Evolutionary conservation across 2,113 vertebrate species (phyloP).

Genomic region (Sebastes fasciatus): DNA sequence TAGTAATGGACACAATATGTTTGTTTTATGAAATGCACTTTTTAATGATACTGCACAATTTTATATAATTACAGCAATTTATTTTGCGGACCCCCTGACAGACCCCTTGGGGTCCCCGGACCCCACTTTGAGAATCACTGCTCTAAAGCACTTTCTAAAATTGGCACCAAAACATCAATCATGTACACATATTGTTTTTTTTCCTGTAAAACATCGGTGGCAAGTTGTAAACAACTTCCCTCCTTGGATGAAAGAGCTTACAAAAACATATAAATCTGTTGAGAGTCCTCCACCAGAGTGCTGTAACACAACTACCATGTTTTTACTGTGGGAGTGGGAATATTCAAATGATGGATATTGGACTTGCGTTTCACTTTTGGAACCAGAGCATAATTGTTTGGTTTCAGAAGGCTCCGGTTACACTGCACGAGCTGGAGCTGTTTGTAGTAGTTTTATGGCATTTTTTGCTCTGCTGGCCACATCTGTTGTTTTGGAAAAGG

Average conservation of each 20-base stretch:
- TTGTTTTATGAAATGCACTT: no score
- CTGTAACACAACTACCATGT: background rate
- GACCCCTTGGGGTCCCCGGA: no score
- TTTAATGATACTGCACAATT: no score
- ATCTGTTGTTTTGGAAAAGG: conserved; percentile 30
- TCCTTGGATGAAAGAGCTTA: background rate
- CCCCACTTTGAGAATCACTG: no score
- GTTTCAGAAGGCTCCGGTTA: conserved; percentile 14
- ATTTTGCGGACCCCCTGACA: no score
- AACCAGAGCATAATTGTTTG: conserved; percentile 22
- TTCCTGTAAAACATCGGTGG: background rate
- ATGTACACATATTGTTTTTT: background rate
- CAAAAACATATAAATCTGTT: background rate
- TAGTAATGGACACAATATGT: no score
- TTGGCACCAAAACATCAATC: background rate
- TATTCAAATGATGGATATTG: conserved; percentile 17
- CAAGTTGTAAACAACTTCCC: background rate
- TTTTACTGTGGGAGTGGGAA: background rate
- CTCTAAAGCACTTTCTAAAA: no score
- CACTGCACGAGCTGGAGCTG: conserved; percentile 1
- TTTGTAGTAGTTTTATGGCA: conserved; percentile 12
- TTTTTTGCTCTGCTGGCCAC: conserved; percentile 16
- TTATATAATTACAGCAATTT: no score
- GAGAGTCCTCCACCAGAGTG: background rate
- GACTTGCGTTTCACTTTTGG: background rate